Evolutionary conservation across 2,113 vertebrate species (phyloP), one percentile per base, ranked within the genome.

Genomic region (Spea multiplicata): DNA sequence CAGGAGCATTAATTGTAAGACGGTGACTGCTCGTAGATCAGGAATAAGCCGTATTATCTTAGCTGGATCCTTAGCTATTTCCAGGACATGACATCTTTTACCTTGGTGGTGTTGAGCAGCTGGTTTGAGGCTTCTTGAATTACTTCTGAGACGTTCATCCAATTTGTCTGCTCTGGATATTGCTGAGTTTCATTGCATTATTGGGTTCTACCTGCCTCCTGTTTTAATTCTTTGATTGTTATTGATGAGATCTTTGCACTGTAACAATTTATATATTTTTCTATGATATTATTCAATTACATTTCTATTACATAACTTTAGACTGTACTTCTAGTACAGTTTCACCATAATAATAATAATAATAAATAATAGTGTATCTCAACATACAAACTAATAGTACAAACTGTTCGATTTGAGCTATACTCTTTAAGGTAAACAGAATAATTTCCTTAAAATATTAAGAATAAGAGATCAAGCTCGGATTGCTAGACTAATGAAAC

Each of bases 91-190:
- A 79, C 70, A 80, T 80, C 77, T 67, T 73, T 73, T 68, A 66
- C 77, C 77, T 79, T 49, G 8, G 10, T n/a, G 59, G 55, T 47
- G 71, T 57, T 61, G 50, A 80, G 71, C 70, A 80, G 71, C 77
- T 80, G 77, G 73, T 62, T 62, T 9, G 50, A 73, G 52, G 77
- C 71, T 80, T 80, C 77, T 67, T 80, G 71, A 80, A 73, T 80
- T 80, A 73, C 71, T 80, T 73, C 71, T 80, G 71, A 80, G 77
- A 55, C 71, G 65, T 67, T 80, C 77, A 80, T 80, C 77, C 77
- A 73, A 80, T 80, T 80, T 80, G 71, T 64, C 71, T 80, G 69
- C 49, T 73, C 62, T 55, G 70, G 69, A 73, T 80, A 73, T 80
- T 80, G 71, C 50, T 45, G 44, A 8, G 61, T 59, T 61, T 53